These are phyloP conservation scores for Pygmarrhopalites habei DNA, from an alignment of 1,140 invertebrate genomes.

Conservation along the genomic window DNA sequence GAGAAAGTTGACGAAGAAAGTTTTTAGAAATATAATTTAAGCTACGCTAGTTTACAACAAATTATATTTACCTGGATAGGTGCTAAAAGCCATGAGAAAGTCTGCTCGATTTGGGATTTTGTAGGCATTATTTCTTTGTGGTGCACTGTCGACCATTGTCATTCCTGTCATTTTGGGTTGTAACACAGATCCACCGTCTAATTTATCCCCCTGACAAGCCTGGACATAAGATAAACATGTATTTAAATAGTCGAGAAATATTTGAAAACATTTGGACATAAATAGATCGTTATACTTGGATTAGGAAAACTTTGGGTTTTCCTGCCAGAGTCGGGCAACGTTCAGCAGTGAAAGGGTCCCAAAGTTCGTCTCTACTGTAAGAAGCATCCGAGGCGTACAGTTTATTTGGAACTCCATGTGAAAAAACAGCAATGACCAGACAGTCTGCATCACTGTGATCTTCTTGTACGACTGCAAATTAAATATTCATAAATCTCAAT, in stretches of 20 bases:
- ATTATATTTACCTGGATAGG: slow-evolving; percentile 48
- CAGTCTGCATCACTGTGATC: slow-evolving; percentile 75
- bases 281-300: slow-evolving; percentile 54
- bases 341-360: slow-evolving; percentile 76
- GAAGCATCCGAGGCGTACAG: slow-evolving; percentile 78
- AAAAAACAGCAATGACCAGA: slow-evolving; percentile 69
- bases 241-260: no score
- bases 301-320: slow-evolving; percentile 87
- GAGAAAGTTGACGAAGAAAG: no score
- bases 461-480: slow-evolving; percentile 52
- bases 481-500: no score
- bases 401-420: slow-evolving; percentile 80
- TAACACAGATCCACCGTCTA: slow-evolving; percentile 56
- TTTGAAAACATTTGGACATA: background rate
- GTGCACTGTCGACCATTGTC: slow-evolving; percentile 14
- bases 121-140: slow-evolving; percentile 33
- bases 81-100: slow-evolving; percentile 54
- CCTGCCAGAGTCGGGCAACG: slow-evolving; percentile 79
- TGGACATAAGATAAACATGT: no score
- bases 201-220: slow-evolving; percentile 82
- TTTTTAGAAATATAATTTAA: no score
- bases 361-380: slow-evolving; percentile 73
- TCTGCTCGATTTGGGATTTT: slow-evolving; percentile 54
- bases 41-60: no score
- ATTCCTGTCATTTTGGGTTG: background rate